These are phyloP conservation scores for Pseudolycoriella hygida DNA, from an alignment of 2,888 invertebrate species.

Conservation along the genomic window DNA sequence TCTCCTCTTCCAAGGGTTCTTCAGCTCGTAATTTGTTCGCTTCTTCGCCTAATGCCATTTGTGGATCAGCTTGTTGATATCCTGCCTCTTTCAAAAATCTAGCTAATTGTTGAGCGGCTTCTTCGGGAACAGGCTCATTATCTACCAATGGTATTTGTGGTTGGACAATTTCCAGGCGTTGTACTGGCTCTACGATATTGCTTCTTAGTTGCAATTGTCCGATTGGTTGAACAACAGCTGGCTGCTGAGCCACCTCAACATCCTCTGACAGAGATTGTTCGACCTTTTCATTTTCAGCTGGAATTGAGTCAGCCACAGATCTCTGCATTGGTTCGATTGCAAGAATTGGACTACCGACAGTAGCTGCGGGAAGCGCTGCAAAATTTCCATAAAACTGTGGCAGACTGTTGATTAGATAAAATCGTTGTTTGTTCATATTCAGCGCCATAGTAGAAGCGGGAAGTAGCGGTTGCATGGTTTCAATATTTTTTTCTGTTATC, in stretches of 20 bases:
- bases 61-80: not conserved
- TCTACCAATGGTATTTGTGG: not conserved
- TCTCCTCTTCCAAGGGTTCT: slow-evolving; percentile 14
- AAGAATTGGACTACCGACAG: slow-evolving; percentile 11
- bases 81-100: not conserved
- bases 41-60: not conserved
- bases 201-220: not conserved
- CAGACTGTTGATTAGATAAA: slow-evolving; percentile 38
- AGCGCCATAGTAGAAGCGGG: slow-evolving; percentile 12
- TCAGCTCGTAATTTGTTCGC: not conserved
- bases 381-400: slow-evolving; percentile 26
- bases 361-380: slow-evolving; percentile 12
- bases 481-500: slow-evolving; percentile 13
- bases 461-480: slow-evolving; percentile 7
- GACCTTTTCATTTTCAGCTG: not conserved
- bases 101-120: not conserved
- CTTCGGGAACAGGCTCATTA: not conserved
- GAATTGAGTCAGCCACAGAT: not conserved
- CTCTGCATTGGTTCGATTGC: slow-evolving; percentile 13
- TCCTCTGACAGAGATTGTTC: not conserved
- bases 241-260: not conserved
- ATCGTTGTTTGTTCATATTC: slow-evolving; percentile 29
- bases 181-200: not conserved
- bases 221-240: slow-evolving; percentile 1
- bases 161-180: not conserved